phyloP scores from a whole-genome alignment of 2,888 invertebrate species.

The Apantesis nais region DNA sequence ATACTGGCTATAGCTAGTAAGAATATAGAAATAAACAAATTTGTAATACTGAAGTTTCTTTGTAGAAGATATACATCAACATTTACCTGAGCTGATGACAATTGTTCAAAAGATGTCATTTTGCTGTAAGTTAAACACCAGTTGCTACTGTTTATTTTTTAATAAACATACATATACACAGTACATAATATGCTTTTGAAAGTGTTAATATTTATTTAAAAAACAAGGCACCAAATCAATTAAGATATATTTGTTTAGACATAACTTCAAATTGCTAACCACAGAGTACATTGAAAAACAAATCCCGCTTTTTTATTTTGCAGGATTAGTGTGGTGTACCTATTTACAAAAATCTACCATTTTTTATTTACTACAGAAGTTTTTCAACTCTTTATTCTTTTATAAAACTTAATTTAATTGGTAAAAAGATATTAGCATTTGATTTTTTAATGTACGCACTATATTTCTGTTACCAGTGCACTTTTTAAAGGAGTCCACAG shows the following conservation, averaged over 20 bases:
- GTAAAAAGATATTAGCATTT: no score
- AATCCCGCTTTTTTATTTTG: not conserved
- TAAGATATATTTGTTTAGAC: not conserved
- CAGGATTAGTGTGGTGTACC: not conserved
- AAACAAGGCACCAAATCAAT: not conserved
- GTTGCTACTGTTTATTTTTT: not conserved
- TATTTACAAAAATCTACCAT: not conserved
- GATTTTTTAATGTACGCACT: no score
- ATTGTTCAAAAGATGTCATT: constrained; percentile 64
- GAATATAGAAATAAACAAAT: not conserved
- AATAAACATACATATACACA: not conserved
- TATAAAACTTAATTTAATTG: not conserved
- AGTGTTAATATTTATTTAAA: not conserved
- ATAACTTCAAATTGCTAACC: not conserved
- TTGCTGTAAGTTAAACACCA: not conserved
- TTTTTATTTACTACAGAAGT: not conserved
- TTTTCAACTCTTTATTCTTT: not conserved
- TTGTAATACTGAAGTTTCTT: not conserved
- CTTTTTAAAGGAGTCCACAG: no score
- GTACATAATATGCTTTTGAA: not conserved
- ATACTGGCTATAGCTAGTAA: no score
- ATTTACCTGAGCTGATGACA: constrained; percentile 64
- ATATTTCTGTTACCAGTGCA: no score
- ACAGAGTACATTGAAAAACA: no score
- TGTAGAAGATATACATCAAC: not conserved